Evolutionary conservation across 2,113 vertebrate species (phyloP).

Genomic region (Emydocephalus ijimae): DNA sequence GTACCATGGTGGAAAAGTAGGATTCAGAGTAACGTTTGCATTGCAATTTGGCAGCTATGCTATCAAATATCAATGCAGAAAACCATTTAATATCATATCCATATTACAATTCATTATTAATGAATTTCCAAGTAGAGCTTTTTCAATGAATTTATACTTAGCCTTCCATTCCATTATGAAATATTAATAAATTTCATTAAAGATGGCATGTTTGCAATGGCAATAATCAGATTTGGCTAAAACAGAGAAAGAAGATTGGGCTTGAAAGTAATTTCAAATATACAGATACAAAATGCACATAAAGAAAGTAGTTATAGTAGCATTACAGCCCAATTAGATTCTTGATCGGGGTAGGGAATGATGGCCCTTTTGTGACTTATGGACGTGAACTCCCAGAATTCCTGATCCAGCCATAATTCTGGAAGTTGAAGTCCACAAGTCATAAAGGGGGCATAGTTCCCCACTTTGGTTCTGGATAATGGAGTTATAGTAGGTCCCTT

Average conservation of each 20-base stretch:
- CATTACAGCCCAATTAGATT: not conserved
- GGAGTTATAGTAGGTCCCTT: not conserved
- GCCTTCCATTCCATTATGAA: not conserved
- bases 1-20: not conserved
- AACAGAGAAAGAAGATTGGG: not conserved
- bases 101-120: not conserved
- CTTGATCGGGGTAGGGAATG: not conserved
- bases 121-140: not conserved
- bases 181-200: not conserved
- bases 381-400: not conserved
- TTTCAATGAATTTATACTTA: not conserved
- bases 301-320: not conserved
- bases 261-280: not conserved
- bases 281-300: not conserved
- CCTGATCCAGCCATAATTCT: not conserved
- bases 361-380: not conserved
- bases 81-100: not conserved
- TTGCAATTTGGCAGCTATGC: not conserved
- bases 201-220: not conserved
- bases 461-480: not conserved
- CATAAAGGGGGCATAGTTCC: not conserved
- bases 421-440: not conserved
- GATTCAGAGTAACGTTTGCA: not conserved
- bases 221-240: not conserved
- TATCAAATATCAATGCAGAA: not conserved